Evolutionary conservation across 2,797 vertebrate species (phyloP).

Genomic region (Takifugu ocellatus): DNA sequence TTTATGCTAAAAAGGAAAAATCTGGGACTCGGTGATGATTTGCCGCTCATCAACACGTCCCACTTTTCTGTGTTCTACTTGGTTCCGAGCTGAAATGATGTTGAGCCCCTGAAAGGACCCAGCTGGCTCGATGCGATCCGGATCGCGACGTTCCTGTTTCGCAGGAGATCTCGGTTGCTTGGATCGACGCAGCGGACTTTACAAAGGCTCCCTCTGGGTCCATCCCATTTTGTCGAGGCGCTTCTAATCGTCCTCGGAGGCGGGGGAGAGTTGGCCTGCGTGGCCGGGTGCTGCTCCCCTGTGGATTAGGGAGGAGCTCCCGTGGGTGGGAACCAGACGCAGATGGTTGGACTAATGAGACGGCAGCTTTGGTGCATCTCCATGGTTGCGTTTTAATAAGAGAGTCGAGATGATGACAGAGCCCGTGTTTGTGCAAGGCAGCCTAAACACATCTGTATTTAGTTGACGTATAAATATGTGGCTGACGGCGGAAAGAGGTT

Average conservation of each 20-base stretch:
- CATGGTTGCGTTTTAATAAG: slow-evolving; percentile 58
- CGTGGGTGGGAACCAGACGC: slow-evolving; percentile 44
- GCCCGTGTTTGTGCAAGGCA: slow-evolving; percentile 24
- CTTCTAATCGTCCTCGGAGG: slow-evolving; percentile 25
- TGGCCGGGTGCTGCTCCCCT: slow-evolving; percentile 36
- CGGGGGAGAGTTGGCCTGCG: slow-evolving; percentile 20
- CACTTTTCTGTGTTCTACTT: no score
- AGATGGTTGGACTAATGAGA: slow-evolving; percentile 50
- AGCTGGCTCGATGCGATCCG: no score
- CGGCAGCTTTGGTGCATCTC: slow-evolving; percentile 39
- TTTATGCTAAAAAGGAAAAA: no score
- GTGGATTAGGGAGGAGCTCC: slow-evolving; percentile 58
- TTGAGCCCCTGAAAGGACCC: no score
- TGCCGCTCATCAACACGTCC: no score
- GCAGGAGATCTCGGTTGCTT: no score
- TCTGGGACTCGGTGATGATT: no score
- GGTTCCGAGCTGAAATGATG: no score
- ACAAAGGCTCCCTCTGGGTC: slow-evolving; percentile 4
- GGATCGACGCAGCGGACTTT: no score
- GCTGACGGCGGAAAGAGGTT: slow-evolving; percentile 32
- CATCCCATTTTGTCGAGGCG: slow-evolving; percentile 6
- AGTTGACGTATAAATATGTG: slow-evolving; percentile 23
- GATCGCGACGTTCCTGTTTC: no score
- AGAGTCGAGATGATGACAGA: slow-evolving; percentile 34
- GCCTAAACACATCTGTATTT: slow-evolving; percentile 45